phyloP scores from a whole-genome alignment of 2,888 invertebrate species.

The Yponomeuta sedellus region DNA sequence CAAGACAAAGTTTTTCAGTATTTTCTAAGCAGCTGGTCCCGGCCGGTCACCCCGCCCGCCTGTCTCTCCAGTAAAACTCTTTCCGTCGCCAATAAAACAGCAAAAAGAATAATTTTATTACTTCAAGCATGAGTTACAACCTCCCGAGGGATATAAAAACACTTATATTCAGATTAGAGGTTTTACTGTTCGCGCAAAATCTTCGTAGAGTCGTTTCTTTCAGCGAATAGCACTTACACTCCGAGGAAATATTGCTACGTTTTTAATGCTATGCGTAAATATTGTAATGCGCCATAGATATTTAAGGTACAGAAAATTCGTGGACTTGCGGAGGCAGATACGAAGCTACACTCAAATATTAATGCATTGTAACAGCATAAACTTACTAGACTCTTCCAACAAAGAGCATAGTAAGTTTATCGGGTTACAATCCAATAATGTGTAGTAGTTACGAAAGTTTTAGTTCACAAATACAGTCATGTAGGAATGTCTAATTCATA shows the following conservation, averaged over 20 bases:
- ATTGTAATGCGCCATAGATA: background rate
- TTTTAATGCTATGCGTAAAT: background rate
- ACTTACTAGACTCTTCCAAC: too few relatives aligned
- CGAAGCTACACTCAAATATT: too few relatives aligned
- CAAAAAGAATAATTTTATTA: conserved; percentile 9
- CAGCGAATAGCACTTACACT: background rate
- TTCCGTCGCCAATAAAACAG: conserved; percentile 8
- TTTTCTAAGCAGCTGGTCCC: background rate
- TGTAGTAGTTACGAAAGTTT: too few relatives aligned
- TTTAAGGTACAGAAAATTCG: too few relatives aligned
- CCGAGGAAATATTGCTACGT: background rate
- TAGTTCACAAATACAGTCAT: too few relatives aligned
- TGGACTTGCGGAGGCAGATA: too few relatives aligned
- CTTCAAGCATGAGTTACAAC: background rate
- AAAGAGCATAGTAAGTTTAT: too few relatives aligned
- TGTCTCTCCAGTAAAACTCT: conserved; percentile 3
- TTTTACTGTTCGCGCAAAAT: background rate
- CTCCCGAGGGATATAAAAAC: background rate
- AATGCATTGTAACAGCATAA: too few relatives aligned
- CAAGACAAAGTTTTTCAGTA: background rate
- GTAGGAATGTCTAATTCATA: too few relatives aligned
- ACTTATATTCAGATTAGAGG: conserved; percentile 6
- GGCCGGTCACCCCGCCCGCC: background rate
- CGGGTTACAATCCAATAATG: too few relatives aligned
- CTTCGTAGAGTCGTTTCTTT: background rate